Evolutionary conservation across 2,797 vertebrate genomes (phyloP).

Genomic region (Rhadinocentrus ornatus): DNA sequence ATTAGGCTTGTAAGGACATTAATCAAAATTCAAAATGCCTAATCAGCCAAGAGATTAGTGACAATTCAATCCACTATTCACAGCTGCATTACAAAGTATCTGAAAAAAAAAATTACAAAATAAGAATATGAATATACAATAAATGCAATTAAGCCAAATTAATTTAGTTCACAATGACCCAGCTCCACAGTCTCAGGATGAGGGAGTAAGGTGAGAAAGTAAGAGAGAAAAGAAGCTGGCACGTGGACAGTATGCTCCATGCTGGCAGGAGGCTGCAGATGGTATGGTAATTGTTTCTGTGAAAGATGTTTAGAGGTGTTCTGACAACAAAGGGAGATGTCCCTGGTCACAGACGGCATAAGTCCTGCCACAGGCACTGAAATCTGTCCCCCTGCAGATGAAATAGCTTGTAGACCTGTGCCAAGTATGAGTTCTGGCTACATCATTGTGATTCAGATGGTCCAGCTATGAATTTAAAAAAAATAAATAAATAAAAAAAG

Average conservation of each 20-base stretch:
- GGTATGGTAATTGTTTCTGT: constrained; percentile 81
- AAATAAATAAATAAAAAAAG: no score
- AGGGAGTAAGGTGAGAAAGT: constrained; percentile 2
- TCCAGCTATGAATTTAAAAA: constrained; percentile 32
- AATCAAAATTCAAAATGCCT: constrained; percentile 58
- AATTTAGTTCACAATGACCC: constrained; percentile 56
- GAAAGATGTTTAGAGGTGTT: constrained; percentile 78
- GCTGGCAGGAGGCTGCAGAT: constrained; percentile 77
- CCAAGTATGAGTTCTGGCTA: constrained; percentile 14
- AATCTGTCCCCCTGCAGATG: constrained; percentile 56
- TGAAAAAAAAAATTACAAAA: constrained; percentile 40
- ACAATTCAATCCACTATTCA: constrained; percentile 53
- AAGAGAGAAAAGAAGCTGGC: constrained; percentile 38
- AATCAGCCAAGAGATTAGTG: constrained; percentile 59
- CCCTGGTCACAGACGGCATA: constrained; percentile 45
- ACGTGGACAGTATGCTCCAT: constrained; percentile 62
- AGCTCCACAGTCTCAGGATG: constrained; percentile 46
- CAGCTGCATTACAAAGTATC: constrained; percentile 38
- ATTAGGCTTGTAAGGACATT: constrained; percentile 42
- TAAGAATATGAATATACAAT: constrained; percentile 55
- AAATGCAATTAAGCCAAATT: constrained; percentile 60
- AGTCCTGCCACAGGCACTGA: constrained; percentile 65
- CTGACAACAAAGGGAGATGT: constrained; percentile 75
- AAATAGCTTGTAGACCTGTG: constrained; percentile 28
- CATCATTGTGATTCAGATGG: constrained; percentile 12